Base-by-base conservation (phyloP, 2,113 vertebrate species). In the Podilymbus podiceps region DNA sequence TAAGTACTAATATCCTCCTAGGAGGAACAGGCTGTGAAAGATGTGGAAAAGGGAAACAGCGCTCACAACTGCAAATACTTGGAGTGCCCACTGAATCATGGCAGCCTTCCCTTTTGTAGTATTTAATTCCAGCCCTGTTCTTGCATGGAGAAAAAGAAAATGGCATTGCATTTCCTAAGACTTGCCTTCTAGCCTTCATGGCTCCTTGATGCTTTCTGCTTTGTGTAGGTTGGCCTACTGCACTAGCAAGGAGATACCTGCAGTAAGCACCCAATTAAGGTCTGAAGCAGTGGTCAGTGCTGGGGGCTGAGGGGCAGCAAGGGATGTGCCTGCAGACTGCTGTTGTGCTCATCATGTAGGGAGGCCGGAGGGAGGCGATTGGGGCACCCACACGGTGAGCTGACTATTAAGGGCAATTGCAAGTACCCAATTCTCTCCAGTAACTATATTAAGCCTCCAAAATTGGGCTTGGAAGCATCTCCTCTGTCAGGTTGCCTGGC, bases 151-250 rank as follows among this genome's bases (percentile, higher is more conserved):
- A 58, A 76, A 25, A 55, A 42, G 35, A 44, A 69, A 17, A 14
- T 17, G 25, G 38, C 25, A 10, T 31, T 66, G 66, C 5, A 14
- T 72, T 53, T 77, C 52, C 20, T 14, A 60, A 72, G 53, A 18
- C 3, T 22, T 68, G 17, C 47, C 17, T 35, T 46, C 30, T n/a
- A 46, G 28, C 33, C 28, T 31, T 38, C 2, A 1, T 10, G 53
- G 12, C 15, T 33, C 42, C 22, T 22, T 25, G 31, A 31, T 66
- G 63, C 33, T 52, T 63, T 75, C 55, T 64, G 22, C 66, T 47
- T 46, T 11, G 21, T 0, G 0, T 46, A 24, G 25, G 35, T 42
- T 28, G 12, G 31, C 50, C 13, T 20, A 3, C 31, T 21, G 12
- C 23, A 14, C 58, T 23, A 53, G n/a, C 35, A 23, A 8, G 21